Percentiles rank a stretch among this genome's conserved stretches.
Evolutionary conservation across 2,113 vertebrate species (phyloP).

Genomic region (Petaurus breviceps): DNA sequence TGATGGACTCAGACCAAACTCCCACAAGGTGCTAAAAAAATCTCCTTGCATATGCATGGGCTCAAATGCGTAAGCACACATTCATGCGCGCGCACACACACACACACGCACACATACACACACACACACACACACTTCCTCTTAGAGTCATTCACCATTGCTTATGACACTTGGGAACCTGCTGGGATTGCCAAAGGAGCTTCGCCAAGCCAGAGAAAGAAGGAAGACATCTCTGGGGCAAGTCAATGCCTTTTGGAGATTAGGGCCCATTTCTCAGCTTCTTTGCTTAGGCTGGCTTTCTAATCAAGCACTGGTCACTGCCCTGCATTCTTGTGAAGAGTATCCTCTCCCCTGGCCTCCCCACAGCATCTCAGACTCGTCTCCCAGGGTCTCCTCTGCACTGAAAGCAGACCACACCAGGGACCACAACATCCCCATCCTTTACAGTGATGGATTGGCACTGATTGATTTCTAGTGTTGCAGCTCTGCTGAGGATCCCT

Average conservation of each 20-base stretch:
- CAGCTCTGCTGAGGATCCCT: conserved; percentile 74
- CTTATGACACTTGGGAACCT: conserved; percentile 43
- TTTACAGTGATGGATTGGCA: conserved; percentile 19
- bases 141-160: not conserved
- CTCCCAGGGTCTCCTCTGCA: not conserved
- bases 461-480: conserved; percentile 68
- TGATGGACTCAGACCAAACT: conserved; percentile 6
- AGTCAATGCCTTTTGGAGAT: not conserved
- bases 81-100: not conserved
- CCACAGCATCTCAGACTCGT: not conserved
- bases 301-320: not conserved
- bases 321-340: not conserved
- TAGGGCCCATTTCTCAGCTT: not conserved
- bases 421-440: not conserved
- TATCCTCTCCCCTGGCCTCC: not conserved
- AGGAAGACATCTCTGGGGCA: not conserved
- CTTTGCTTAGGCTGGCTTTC: not conserved
- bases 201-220: conserved; percentile 50
- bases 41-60: conserved; percentile 47
- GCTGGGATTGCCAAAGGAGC: conserved; percentile 65
- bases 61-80: conserved; percentile 17
- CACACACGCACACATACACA: not conserved
- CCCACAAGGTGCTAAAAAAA: conserved; percentile 54
- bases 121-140: not conserved
- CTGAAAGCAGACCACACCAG: not conserved